Base-by-base conservation (phyloP, 2,113 vertebrate species). In the Apus apus region DNA sequence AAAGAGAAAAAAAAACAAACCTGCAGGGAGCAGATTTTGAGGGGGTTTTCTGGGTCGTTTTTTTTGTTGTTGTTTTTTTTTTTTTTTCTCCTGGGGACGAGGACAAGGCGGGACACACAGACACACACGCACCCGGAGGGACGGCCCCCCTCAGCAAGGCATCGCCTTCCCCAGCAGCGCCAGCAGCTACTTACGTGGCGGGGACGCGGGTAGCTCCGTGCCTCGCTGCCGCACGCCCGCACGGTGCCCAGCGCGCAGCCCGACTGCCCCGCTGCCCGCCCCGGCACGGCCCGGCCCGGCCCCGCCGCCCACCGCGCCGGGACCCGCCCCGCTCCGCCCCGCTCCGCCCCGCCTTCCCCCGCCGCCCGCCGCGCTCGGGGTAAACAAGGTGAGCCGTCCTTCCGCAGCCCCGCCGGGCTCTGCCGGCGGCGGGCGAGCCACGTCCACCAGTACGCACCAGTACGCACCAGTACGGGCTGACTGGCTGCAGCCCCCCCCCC, bases 71-170 rank as follows among this genome's bases (percentile, higher is more conserved):
- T n/a, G n/a, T n/a, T n/a, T 54, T 26, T 36, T 53, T 53, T 51
- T 71, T 29, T 18, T 26, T 16, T 36, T 38, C 20, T 26, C 20
- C 38, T 45, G 5, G 36, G 95, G 77, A 62, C 65, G 19, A 91
- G 80, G 26, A 90, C 60, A 70, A n/a, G 81, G 36, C 56, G 26
- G 43, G 76, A n/a, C 40, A 67, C 66, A 98, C 97, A 98, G 97
- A 97, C 86, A 98, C 96, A 97, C 96, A 96, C 97, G 97, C 98
- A n/a, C n/a, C n/a, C n/a, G n/a, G n/a, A n/a, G n/a, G n/a, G n/a
- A n/a, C 98, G 98, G 97, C 98, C 98, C 98, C 98, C 97, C 98
- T 98, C 97, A 98, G 98, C 98, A 98, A 97, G 98, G 96, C 98
- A 98, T 98, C 98, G 97, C 98, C 97, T 97, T 96, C 93, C 96